Evolutionary conservation across 2,888 invertebrate genomes (phyloP), one percentile per base, ranked within the genome.

Genomic region (Zaprionus lineosus): DNA sequence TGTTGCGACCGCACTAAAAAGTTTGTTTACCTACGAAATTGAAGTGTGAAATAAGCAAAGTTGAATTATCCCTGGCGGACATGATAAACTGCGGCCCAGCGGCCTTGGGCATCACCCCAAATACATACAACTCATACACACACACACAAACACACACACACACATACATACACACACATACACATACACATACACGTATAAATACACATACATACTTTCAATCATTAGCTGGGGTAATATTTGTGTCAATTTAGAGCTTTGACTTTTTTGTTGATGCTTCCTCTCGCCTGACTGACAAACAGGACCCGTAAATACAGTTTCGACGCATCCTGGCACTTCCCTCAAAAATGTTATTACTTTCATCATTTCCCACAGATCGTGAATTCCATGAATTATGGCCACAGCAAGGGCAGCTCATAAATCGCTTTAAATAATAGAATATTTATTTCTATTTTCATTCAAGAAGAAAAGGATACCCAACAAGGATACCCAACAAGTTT

Each of bases 31-130:
- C 84, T 84, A 84, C 75, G 72, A 86, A 86, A 85, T 86, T 86
- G 83, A 83, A 85, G 82, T 86, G 86, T 86, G 82, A 82, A 86
- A 86, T 85, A 86, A 86, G 79, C 70, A 84, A 78, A 82, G 86
- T 87, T 86, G 86, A 86, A 87, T 87, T 86, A 79, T 86, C 86
- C 87, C 86, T 86, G 70, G 64, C 76, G 86, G 86, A 85, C 79
- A 85, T 86, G 86, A 86, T 85, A 82, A 87, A 84, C 85, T 85
- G 78, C 64, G 70, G 59, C 66, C 51, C 55, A 56, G 51, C 60
- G 72, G 59, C 60, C 69, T 55, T 55, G 29, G 19, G 28, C 15
- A 14, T 2, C 15, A 52, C 15, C 24, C 6, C 24, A 24, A n/a
- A 24, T 24, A 24, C 24, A 11, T 29, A 1, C 11, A 29, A 29